These are phyloP conservation scores for Halichoerus grypus DNA, from an alignment of 2,113 vertebrate species.

Conservation along the genomic window DNA sequence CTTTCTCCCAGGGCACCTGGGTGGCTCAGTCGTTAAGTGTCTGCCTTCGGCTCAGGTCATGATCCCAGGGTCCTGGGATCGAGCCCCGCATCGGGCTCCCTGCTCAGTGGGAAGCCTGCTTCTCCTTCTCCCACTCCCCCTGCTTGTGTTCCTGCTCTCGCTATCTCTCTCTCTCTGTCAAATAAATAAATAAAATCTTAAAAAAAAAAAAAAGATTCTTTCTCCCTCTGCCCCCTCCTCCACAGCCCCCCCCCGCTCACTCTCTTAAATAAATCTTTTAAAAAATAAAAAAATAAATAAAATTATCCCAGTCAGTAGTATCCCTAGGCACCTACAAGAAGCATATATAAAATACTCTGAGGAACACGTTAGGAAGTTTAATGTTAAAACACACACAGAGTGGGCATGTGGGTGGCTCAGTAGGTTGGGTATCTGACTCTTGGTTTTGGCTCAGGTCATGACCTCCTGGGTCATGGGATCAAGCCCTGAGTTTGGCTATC, in stretches of 20 bases:
- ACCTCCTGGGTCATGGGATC: neutral
- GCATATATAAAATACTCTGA: neutral
- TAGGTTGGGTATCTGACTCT: neutral
- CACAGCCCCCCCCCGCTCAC: neutral
- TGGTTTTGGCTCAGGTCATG: neutral
- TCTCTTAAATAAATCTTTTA: neutral
- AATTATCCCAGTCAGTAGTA: neutral
- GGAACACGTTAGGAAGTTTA: neutral
- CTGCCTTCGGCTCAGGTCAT: no score
- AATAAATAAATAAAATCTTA: no score
- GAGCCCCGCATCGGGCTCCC: no score
- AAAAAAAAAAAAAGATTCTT: neutral
- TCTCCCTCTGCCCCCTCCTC: neutral
- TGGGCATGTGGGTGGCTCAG: neutral
- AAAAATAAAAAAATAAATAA: neutral
- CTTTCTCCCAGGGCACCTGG: neutral
- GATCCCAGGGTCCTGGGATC: no score
- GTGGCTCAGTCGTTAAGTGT: no score
- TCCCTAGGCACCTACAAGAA: neutral
- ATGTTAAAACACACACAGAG: neutral
- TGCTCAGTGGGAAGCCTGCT: no score
- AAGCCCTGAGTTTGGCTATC: neutral
- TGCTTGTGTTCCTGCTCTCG: no score
- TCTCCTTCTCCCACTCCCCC: no score
- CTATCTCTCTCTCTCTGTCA: no score